Evolutionary conservation across 92 coral and sea anemone species (phyloP).

Genomic region (Epizoanthus ramosus): DNA sequence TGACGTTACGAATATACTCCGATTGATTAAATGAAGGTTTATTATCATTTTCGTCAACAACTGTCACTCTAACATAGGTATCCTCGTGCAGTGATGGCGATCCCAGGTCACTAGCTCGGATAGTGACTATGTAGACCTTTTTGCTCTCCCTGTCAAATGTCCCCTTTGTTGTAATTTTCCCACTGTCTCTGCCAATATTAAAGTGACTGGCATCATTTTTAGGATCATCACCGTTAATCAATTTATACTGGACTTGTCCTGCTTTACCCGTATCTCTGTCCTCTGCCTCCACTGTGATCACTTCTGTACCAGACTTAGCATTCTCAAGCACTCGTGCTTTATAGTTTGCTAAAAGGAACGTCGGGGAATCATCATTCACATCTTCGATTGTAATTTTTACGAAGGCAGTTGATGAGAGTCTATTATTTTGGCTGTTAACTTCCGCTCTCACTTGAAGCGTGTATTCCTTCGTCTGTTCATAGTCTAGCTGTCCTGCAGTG

Average conservation of each 20-base stretch:
- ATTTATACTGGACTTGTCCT: conserved; percentile 57
- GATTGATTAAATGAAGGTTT: conserved; percentile 71
- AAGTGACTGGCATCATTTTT: conserved; percentile 22
- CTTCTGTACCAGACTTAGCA: conserved; percentile 54
- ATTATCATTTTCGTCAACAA: conserved; percentile 88
- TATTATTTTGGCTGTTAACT: conserved; percentile 48
- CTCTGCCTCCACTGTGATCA: conserved; percentile 79
- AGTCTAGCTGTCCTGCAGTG: conserved; percentile 76
- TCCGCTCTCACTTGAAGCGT: conserved; percentile 80
- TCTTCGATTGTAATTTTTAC: conserved; percentile 64
- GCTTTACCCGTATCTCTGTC: conserved; percentile 68
- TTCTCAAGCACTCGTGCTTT: conserved; percentile 89
- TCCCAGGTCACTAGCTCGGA: conserved; percentile 69
- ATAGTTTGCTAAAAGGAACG: conserved; percentile 80
- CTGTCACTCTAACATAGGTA: conserved; percentile 52
- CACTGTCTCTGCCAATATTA: conserved; percentile 38
- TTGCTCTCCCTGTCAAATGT: conserved; percentile 74
- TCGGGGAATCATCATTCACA: conserved; percentile 89
- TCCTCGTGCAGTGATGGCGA: conserved; percentile 43
- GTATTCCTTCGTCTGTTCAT: conserved; percentile 61
- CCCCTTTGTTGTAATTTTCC: conserved; percentile 56
- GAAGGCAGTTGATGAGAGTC: conserved; percentile 67
- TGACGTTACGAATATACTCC: conserved; percentile 52
- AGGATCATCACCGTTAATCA: neutral
- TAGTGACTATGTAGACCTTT: conserved; percentile 45